A percentile compares a stretch with the other conserved stretches of the same genome.
Evolutionary conservation across 2,113 vertebrate genomes (phyloP).

Genomic region (Uropsilus gracilis): DNA sequence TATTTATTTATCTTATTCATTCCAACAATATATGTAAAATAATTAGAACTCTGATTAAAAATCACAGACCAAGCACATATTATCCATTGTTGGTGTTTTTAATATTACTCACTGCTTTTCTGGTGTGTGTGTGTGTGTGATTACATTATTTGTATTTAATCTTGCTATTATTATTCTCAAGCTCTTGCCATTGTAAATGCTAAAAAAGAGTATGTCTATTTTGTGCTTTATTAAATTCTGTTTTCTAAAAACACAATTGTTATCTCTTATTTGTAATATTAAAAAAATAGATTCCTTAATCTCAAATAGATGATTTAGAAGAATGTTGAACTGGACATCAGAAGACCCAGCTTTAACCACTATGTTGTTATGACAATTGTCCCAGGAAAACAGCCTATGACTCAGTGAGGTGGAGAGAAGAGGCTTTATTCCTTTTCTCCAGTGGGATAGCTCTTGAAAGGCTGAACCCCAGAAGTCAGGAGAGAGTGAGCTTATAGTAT

Average conservation of each 20-base stretch:
- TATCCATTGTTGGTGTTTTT: background rate
- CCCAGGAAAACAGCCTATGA: too few relatives aligned
- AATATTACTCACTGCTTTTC: background rate
- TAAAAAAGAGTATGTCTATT: background rate
- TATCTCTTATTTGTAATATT: background rate
- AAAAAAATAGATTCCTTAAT: background rate
- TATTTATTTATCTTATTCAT: background rate
- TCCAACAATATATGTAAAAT: background rate
- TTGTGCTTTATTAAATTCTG: background rate
- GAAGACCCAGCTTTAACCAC: background rate
- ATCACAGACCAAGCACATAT: background rate
- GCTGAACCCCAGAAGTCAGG: too few relatives aligned
- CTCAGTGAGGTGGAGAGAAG: too few relatives aligned
- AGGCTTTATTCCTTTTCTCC: too few relatives aligned
- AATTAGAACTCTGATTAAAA: background rate
- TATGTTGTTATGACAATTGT: too few relatives aligned
- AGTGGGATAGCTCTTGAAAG: too few relatives aligned
- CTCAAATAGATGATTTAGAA: background rate
- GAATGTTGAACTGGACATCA: background rate
- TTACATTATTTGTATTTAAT: background rate
- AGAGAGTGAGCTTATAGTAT: too few relatives aligned
- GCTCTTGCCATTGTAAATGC: background rate
- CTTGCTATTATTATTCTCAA: background rate
- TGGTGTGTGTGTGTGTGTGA: too few relatives aligned
- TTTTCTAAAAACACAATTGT: background rate